These are phyloP conservation scores for Anthopleura xanthogrammica DNA, from an alignment of 92 coral and sea anemone genomes.

Conservation along the genomic window DNA sequence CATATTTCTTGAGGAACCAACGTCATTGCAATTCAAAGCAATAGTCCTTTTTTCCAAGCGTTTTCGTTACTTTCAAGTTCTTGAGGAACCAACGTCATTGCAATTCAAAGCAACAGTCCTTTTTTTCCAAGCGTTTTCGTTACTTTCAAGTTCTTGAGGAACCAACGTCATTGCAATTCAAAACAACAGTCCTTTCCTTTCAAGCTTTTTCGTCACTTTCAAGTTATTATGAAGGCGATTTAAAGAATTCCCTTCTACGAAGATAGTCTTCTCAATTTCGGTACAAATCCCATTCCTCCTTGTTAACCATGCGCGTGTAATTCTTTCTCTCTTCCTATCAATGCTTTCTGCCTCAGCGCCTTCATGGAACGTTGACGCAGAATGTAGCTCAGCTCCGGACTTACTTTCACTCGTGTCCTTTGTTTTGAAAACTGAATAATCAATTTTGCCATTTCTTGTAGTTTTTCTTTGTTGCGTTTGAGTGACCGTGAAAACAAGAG, in stretches of 20 bases:
- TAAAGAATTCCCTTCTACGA: not conserved
- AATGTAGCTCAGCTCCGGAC: not conserved
- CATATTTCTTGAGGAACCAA: not conserved
- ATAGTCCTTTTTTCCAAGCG: not conserved
- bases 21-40: not conserved
- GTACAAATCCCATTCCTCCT: not conserved
- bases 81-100: not conserved
- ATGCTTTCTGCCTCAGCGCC: not conserved
- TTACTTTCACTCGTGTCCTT: not conserved
- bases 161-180: not conserved
- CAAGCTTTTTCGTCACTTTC: not conserved
- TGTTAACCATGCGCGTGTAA: not conserved
- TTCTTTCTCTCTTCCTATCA: not conserved
- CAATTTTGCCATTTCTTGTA: not conserved
- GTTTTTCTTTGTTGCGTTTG: not conserved
- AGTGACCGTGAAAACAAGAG: not conserved
- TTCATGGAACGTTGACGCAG: not conserved
- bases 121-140: not conserved
- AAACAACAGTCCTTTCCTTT: not conserved
- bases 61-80: not conserved
- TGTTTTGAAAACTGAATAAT: not conserved
- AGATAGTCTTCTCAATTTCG: not conserved
- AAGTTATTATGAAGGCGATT: not conserved
- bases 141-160: not conserved
- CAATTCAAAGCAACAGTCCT: not conserved